Evolutionary conservation across 2,113 vertebrate species (phyloP), one percentile per base, ranked within the genome.

Genomic region (Microtus pennsylvanicus): DNA sequence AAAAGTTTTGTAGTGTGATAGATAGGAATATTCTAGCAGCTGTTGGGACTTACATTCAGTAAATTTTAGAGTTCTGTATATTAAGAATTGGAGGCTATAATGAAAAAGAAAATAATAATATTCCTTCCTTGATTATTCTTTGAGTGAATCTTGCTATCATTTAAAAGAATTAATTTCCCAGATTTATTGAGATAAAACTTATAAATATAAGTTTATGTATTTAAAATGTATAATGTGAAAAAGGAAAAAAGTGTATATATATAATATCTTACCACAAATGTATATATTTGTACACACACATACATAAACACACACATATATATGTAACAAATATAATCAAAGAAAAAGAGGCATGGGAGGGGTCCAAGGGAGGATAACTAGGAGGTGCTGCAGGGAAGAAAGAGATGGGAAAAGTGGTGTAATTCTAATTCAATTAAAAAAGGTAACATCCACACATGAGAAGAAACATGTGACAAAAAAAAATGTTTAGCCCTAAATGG

Each of bases 21-120:
- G 47, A 67, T 55, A 93, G 28, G 52, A 92, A 77, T 87, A 47
- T 67, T 87, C 58, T 65, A 76, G 26, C 74, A 93, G 85, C 81
- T 91, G 50, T 55, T 24, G 58, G 35, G 70, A 45, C 38, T 90
- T 91, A 52, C 21, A 80, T 77, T 75, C 87, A 75, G 52, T 92
- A 24, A 77, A 75, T 85, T 87, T 96, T 61, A 94, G 70, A 22
- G n/a, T 83, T 78, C 9, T 88, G n/a, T 88, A 50, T 17, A 82
- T 38, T 78, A 94, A 3, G 55, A 85, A 90, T 74, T 89, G 6
- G 80, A 92, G 52, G 21, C 63, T 45, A 78, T 69, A 88, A 74
- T 50, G 33, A 75, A 78, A 65, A 94, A 83, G 19, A 78, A 87
- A 77, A 81, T 70, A 75, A 83, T 42, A 58, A 17, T 16, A 88